phyloP scores from a whole-genome alignment of 2,888 invertebrate species.

The Mesodorylaimus sp. region DNA sequence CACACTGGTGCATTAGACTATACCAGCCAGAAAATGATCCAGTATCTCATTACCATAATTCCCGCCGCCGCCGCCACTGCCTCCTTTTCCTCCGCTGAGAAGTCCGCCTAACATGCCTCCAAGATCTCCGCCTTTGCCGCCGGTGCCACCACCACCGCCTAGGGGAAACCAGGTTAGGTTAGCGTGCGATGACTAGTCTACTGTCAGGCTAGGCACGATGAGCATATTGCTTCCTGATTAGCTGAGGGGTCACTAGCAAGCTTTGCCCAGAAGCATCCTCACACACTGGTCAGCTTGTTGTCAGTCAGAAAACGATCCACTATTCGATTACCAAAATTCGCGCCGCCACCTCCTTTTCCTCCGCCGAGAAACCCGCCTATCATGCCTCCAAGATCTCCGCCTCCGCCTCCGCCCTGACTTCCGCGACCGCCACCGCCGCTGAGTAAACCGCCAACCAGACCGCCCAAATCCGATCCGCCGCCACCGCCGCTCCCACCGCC shows the following conservation, averaged over 20 bases:
- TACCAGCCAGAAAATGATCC: too few species aligned
- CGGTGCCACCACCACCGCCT: background rate
- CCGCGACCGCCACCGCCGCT: background rate
- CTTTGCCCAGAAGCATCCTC: too few species aligned
- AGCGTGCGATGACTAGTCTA: background rate
- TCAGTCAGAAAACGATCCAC: too few species aligned
- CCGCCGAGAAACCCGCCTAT: too few species aligned
- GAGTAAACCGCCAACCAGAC: conserved; percentile 1
- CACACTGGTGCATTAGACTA: too few species aligned
- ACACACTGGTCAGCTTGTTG: too few species aligned
- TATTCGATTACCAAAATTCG: too few species aligned
- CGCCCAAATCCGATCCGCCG: conserved; percentile 1
- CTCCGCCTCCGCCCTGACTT: conserved; percentile 14
- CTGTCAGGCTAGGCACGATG: background rate
- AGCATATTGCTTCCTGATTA: too few species aligned
- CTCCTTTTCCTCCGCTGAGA: too few species aligned
- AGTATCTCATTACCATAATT: too few species aligned
- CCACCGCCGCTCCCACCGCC: background rate
- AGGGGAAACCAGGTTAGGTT: background rate
- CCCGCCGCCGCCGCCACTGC: background rate
- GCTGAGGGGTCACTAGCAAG: too few species aligned
- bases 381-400: background rate
- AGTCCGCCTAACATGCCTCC: too few species aligned
- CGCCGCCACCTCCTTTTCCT: background rate
- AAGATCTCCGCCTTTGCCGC: background rate